Evolutionary conservation across 2,888 invertebrate species (phyloP), one percentile per base, ranked within the genome.

Genomic region (Drosophila kokeensis): DNA sequence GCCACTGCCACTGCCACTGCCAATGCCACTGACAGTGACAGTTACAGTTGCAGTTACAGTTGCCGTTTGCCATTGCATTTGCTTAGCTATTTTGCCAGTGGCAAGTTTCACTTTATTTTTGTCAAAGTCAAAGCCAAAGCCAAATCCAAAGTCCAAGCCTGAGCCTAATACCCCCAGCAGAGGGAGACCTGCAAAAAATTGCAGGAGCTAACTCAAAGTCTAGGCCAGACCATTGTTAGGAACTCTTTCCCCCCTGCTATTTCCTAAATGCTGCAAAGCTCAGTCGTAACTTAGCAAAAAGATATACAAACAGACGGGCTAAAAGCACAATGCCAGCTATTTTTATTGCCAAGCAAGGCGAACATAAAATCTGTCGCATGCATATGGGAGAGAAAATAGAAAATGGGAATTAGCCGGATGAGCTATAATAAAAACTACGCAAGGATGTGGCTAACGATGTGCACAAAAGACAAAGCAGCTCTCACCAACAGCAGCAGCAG

Each of bases 361-460:
- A 71, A 86, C 73, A 80, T 80, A 85, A 85, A 87, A 85, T 85
- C 86, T 85, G 86, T 86, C 85, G 83, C 83, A 74, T 82, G 75
- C 85, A 85, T 77, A 82, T 74, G 78, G 64, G 67, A 64, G 36
- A 54, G 55, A 55, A 30, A 67, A 45, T 50, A 55, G 29, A 49
- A 54, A 42, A 45, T 60, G 57, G 69, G 78, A 72, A 78, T 78
- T 78, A 78, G 79, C 78, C 79, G 78, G 76, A 79, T 78, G 78
- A 79, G 76, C 79, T 63, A 76, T 71, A 87, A 87, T 87, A 84
- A 87, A 83, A 84, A 87, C 83, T 85, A 81, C 68, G 81, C 87
- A 84, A 84, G 83, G 87, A 84, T 84, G 83, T 87, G 83, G 73
- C 87, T 84, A 87, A 84, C 87, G 87, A 84, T 79, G 85, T 84